Evolutionary conservation across 2,113 vertebrate genomes (phyloP).

Genomic region (Neopipo cinnamomea): DNA sequence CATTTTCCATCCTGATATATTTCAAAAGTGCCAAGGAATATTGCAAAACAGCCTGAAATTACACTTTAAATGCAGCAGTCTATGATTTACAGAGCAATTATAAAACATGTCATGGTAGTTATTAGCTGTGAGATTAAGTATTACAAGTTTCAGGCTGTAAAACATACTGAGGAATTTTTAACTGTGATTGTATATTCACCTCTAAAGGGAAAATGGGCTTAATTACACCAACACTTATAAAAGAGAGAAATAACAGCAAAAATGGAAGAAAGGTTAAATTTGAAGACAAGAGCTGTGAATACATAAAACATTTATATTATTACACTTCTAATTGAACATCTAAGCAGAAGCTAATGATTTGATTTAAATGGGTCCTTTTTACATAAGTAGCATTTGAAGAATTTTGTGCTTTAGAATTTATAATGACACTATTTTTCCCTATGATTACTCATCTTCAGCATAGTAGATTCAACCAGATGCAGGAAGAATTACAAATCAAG

Average conservation of each 20-base stretch:
- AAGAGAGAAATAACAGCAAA: background rate
- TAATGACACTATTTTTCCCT: background rate
- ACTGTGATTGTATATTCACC: conserved; percentile 18
- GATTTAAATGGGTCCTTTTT: conserved; percentile 23
- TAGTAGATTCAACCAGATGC: background rate
- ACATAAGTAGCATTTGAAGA: conserved; percentile 11
- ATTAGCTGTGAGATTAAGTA: conserved; percentile 8
- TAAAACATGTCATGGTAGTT: conserved; percentile 11
- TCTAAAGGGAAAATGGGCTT: conserved; percentile 22
- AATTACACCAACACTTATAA: conserved; percentile 41
- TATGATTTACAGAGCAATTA: conserved; percentile 43
- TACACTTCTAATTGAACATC: conserved; percentile 18
- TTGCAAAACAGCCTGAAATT: background rate
- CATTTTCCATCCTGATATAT: background rate
- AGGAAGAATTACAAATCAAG: conserved; percentile 32
- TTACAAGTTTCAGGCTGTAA: background rate
- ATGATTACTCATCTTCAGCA: conserved; percentile 17
- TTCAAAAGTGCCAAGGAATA: background rate
- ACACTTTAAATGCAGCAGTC: background rate
- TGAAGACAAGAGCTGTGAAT: conserved; percentile 7
- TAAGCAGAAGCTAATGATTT: conserved; percentile 18
- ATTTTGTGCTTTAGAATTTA: background rate
- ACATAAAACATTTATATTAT: conserved; percentile 5
- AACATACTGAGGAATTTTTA: background rate
- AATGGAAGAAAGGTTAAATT: conserved; percentile 5